These are phyloP conservation scores for Brachionus rubens DNA, from an alignment of 1,140 invertebrate genomes.

Conservation along the genomic window DNA sequence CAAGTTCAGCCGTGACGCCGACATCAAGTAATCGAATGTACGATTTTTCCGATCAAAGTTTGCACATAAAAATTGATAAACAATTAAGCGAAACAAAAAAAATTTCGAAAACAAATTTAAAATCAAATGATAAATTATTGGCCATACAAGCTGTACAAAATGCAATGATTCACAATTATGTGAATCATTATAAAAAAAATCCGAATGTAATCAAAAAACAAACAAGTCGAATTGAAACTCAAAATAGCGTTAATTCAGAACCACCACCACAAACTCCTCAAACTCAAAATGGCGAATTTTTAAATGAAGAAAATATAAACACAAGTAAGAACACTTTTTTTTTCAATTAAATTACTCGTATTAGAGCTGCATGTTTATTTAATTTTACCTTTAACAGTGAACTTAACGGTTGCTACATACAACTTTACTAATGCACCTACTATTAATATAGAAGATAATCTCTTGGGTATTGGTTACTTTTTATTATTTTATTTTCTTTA, in stretches of 20 bases:
- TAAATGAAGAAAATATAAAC: background rate
- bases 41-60: background rate
- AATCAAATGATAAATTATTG: conserved; percentile 39
- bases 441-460: conserved; percentile 25
- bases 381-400: background rate
- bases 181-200: background rate
- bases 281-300: background rate
- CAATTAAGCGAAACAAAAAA: background rate
- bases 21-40: conserved; percentile 1
- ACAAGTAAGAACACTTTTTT: background rate
- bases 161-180: background rate
- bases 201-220: conserved; percentile 23
- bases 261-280: background rate
- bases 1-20: background rate
- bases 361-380: background rate
- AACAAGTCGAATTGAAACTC: background rate
- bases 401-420: background rate
- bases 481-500: background rate
- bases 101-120: background rate
- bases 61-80: conserved; percentile 17
- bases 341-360: background rate
- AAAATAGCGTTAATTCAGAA: conserved; percentile 1
- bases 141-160: background rate
- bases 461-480: background rate
- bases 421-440: background rate